Percentiles rank a stretch among this genome's conserved stretches.
Evolutionary conservation across 2,113 vertebrate genomes (phyloP).

Genomic region (Psephotus haematonotus): DNA sequence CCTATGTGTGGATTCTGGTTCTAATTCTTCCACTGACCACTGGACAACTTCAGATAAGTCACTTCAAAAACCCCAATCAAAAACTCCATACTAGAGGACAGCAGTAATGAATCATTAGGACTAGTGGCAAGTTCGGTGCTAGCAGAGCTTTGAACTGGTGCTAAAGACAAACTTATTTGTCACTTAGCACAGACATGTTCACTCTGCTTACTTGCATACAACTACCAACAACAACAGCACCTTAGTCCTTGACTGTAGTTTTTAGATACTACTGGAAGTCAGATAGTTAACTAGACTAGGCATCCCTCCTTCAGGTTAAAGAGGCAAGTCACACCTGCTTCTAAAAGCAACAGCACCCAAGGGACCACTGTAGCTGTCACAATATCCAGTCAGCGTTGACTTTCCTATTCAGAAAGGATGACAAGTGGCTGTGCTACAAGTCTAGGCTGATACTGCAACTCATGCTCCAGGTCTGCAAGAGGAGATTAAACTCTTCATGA

Average conservation of each 20-base stretch:
- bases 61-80: neutral
- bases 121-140: neutral
- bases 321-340: neutral
- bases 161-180: neutral
- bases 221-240: neutral
- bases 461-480: neutral
- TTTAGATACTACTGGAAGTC: neutral
- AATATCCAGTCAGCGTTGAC: accelerated
- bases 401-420: neutral
- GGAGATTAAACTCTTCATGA: neutral
- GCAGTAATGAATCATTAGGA: neutral
- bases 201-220: neutral
- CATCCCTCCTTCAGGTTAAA: neutral
- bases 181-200: neutral
- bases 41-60: neutral
- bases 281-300: neutral
- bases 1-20: neutral
- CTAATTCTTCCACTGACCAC: neutral
- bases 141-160: neutral
- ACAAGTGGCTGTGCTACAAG: neutral
- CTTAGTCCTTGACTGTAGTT: neutral
- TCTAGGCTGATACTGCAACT: neutral
- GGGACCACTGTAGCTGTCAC: neutral
- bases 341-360: neutral
- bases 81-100: neutral